Evolutionary conservation across 2,797 vertebrate species (phyloP).

Genomic region (Gambelia wislizenii): DNA sequence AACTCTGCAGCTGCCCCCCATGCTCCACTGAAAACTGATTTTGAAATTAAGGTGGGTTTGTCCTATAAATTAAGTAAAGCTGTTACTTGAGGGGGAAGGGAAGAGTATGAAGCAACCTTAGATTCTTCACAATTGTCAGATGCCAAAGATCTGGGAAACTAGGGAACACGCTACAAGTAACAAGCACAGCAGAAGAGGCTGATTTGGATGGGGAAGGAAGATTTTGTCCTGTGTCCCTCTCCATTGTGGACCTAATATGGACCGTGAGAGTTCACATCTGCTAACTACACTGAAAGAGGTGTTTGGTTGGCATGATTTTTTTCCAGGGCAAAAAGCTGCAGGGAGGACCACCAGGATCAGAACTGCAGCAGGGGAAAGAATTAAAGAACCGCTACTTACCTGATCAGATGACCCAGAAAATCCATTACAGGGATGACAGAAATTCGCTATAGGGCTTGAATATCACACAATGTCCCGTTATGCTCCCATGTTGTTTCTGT

Average conservation of each 20-base stretch:
- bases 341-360: not conserved
- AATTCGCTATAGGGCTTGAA: too few relatives aligned
- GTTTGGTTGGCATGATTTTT: not conserved
- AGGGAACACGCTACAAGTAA: not conserved
- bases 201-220: too few relatives aligned
- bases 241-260: not conserved
- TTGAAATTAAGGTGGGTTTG: not conserved
- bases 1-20: not conserved
- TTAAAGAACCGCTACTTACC: not conserved
- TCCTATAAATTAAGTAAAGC: not conserved
- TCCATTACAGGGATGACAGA: too few relatives aligned
- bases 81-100: not conserved
- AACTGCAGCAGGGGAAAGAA: not conserved
- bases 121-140: not conserved
- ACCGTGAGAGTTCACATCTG: not conserved
- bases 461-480: too few relatives aligned
- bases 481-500: too few relatives aligned
- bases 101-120: not conserved
- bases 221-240: not conserved
- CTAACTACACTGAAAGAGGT: not conserved
- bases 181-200: not conserved
- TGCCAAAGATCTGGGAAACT: not conserved
- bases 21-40: not conserved
- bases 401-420: too few relatives aligned
- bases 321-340: not conserved